A percentile compares a stretch with the other conserved stretches of the same genome.
Conservation (phyloP, 2,113 vertebrate species). For the Podilymbus podiceps region DNA sequence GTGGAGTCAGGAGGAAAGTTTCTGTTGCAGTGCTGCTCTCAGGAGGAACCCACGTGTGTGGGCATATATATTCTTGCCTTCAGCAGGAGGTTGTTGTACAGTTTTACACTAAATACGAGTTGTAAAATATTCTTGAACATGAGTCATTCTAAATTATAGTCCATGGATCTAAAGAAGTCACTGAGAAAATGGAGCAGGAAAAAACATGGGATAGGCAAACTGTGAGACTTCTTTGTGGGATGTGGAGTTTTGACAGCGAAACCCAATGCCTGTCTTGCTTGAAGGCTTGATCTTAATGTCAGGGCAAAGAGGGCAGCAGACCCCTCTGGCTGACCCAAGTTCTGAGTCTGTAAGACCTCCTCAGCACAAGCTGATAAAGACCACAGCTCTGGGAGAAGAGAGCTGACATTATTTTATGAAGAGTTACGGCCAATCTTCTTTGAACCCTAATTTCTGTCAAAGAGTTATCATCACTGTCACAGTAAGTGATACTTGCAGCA, state of each 20-base stretch:
- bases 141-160: slow-evolving; percentile 60
- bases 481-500: slow-evolving; percentile 54
- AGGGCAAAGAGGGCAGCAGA: background rate
- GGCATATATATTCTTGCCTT: slow-evolving; percentile 3
- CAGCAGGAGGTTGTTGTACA: background rate
- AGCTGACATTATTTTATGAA: background rate
- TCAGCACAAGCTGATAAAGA: background rate
- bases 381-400: background rate
- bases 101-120: slow-evolving; percentile 30
- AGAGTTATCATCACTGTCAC: slow-evolving; percentile 48
- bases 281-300: background rate
- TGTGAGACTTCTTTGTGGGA: background rate
- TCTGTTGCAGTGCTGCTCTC: background rate
- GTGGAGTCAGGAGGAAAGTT: background rate
- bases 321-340: background rate
- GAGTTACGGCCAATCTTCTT: background rate
- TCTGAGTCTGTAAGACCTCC: background rate
- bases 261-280: background rate
- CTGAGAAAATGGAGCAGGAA: slow-evolving; percentile 46
- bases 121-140: slow-evolving; percentile 52
- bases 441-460: slow-evolving; percentile 47
- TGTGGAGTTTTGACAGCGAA: background rate
- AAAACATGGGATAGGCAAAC: background rate
- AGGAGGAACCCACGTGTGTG: background rate
- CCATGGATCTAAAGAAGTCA: slow-evolving; percentile 3